Conservation (phyloP, 2,888 invertebrate species). For the Pristionchus fissidentatus region DNA sequence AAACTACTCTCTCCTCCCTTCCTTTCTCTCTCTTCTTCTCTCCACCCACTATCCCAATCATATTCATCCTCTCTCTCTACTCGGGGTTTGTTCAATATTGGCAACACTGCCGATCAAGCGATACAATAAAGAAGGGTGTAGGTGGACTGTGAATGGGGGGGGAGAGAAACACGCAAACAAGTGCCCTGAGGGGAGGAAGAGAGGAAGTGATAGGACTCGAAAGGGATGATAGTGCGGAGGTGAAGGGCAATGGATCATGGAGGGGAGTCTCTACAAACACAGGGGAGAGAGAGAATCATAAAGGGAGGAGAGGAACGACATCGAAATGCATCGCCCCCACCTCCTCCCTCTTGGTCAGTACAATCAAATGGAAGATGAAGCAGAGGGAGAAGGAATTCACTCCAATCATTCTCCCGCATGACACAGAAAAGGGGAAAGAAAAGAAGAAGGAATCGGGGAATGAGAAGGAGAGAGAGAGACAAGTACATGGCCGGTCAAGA, state of each 20-base stretch:
- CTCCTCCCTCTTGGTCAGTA: slow-evolving; percentile 23
- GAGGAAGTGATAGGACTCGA: slow-evolving; percentile 36
- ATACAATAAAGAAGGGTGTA: slow-evolving; percentile 15
- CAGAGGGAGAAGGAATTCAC: slow-evolving; percentile 41
- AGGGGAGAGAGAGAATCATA: slow-evolving; percentile 37
- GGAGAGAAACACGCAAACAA: slow-evolving; percentile 32
- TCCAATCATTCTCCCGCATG: slow-evolving; percentile 43
- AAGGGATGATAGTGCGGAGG: not conserved
- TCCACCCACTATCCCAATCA: slow-evolving; percentile 27
- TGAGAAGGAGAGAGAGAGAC: not conserved
- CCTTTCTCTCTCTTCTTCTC: slow-evolving; percentile 6
- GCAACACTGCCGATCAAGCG: slow-evolving; percentile 42
- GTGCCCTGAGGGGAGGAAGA: not conserved
- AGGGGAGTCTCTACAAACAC: slow-evolving; percentile 37
- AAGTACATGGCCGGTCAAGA: slow-evolving; percentile 29
- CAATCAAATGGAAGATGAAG: slow-evolving; percentile 43
- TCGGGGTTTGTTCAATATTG: slow-evolving; percentile 43
- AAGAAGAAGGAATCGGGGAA: not conserved
- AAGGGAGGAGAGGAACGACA: slow-evolving; percentile 41
- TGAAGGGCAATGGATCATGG: slow-evolving; percentile 44
- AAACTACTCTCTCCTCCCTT: slow-evolving; percentile 35
- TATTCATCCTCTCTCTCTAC: slow-evolving; percentile 17
- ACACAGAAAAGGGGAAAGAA: slow-evolving; percentile 32
- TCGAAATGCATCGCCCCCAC: slow-evolving; percentile 19
- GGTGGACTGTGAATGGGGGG: slow-evolving; percentile 12